phyloP scores from a whole-genome alignment of 2,797 vertebrate species.

The Botia kubotai region DNA sequence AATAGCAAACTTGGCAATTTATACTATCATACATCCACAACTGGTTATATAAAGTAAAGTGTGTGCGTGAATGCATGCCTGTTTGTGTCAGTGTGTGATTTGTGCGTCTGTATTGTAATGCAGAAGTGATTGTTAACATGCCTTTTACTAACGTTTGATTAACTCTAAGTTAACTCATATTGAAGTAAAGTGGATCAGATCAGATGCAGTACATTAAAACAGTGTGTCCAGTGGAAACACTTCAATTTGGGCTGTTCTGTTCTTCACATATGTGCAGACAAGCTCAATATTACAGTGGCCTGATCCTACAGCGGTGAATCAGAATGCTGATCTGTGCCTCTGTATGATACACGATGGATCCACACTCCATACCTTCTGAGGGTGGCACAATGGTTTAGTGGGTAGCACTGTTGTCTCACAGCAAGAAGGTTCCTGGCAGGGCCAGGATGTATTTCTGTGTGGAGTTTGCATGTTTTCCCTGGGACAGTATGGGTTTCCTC shows the following conservation, averaged over 20 bases:
- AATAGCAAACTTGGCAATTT: constrained; percentile 14
- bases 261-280: too few species aligned
- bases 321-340: constrained; percentile 16
- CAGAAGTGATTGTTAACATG: not conserved
- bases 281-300: not conserved
- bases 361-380: not conserved
- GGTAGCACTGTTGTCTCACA: too few species aligned
- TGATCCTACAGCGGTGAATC: not conserved
- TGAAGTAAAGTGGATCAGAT: not conserved
- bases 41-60: not conserved
- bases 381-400: too few species aligned
- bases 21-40: constrained; percentile 4
- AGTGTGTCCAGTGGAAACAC: not conserved
- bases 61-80: not conserved
- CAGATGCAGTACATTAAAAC: not conserved
- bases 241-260: not conserved
- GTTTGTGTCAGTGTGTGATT: not conserved
- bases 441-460: too few species aligned
- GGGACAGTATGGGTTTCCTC: too few species aligned
- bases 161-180: constrained; percentile 1
- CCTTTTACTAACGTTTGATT: not conserved
- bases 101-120: not conserved
- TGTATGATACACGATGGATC: not conserved
- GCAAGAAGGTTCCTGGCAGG: too few species aligned
- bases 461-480: too few species aligned